Base-by-base conservation (phyloP, 1,140 invertebrate species). In the Brachionus manjavacas region DNA sequence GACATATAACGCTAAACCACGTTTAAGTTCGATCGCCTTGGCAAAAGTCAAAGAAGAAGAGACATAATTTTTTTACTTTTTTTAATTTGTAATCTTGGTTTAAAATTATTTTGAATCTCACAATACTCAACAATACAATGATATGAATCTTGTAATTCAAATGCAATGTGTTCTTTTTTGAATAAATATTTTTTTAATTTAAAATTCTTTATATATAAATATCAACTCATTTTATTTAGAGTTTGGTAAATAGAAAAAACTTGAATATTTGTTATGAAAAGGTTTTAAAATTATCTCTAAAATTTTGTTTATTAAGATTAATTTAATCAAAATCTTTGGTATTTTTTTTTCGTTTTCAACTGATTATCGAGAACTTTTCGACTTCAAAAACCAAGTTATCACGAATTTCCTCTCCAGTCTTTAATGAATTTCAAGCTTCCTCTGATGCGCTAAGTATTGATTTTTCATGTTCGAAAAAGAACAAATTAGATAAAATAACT, bases 21-120 rank as follows among this genome's bases (percentile, higher is more conserved):
- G 52, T n/a, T 64, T 81, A 68, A 81, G 64, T 39, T 0, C 25
- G 4, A 46, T 46, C n/a, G 39, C 72, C 46, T 76, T 76, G 31
- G 11, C n/a, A 23, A 76, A 76, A 76, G 72, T 76, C 8, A 76
- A 76, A 76, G 72, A 76, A 76, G 72, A 76, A n/a, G 70, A 74
- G n/a, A 41, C 68, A 41, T 72, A 46, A 41, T 14, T 20, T 72
- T 72, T 72, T 7, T n/a, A 16, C 31, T 43, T 68, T 7, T 31
- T 31, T 31, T 31, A 12, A 68, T 31, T 12, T 72, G 31, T 72
- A 41, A 41, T 16, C 14, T 39, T 39, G 8, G 3, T 39, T 39
- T 41, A 6, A 23, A 6, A 25, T 39, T 39, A 20, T 72, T 35
- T 28, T 70, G 31, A 12, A 70, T 14, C 20, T 70, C 16, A 43